phyloP scores from a whole-genome alignment of 2,797 vertebrate genomes.

The Xyrichtys novacula region DNA sequence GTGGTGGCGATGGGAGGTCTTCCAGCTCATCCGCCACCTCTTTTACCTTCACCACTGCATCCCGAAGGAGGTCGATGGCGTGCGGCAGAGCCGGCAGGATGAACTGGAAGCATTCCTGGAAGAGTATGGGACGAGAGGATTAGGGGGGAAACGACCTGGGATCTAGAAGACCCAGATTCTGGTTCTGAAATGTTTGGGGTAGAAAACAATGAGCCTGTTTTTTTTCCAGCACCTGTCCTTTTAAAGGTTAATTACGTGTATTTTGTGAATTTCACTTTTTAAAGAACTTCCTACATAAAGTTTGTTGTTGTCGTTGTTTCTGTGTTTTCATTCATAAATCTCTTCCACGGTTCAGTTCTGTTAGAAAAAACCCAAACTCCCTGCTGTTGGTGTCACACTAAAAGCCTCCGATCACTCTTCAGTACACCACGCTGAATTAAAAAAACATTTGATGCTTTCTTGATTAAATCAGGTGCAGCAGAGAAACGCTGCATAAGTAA shows the following conservation, averaged over 20 bases:
- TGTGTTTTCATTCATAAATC: no score
- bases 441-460: background rate
- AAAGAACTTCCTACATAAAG: no score
- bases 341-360: no score
- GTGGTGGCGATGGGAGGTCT: conserved; percentile 97
- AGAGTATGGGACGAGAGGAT: conserved; percentile 1
- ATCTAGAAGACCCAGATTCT: background rate
- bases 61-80: conserved; percentile 97
- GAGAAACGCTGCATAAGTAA: background rate
- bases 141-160: background rate
- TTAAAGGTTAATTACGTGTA: no score
- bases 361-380: background rate
- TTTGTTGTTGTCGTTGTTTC: no score
- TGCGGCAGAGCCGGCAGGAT: conserved; percentile 99
- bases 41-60: conserved; percentile 99
- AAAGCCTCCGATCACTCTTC: background rate
- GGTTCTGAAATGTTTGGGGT: no score
- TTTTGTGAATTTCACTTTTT: no score
- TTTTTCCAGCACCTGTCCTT: no score
- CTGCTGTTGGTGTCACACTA: background rate
- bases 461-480: background rate
- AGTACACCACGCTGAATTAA: background rate
- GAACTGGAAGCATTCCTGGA: conserved; percentile 99
- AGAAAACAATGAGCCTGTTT: no score
- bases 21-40: conserved; percentile 97